phyloP scores from a whole-genome alignment of 1,140 invertebrate species.

The Odontomachus brunneus region DNA sequence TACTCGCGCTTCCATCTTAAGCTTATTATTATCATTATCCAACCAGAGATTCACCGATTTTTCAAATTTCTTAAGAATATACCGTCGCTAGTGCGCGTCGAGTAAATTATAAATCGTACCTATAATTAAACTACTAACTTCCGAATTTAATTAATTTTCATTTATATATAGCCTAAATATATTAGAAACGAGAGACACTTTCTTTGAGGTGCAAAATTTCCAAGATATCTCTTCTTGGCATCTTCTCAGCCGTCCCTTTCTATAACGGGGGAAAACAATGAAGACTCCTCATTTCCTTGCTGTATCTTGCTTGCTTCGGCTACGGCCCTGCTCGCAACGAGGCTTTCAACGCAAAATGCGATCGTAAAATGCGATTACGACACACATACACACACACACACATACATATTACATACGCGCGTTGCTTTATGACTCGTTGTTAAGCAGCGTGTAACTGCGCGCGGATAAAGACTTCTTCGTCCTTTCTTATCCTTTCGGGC shows the following conservation, averaged over 20 bases:
- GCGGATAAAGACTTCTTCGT: not conserved
- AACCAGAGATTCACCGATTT: no score
- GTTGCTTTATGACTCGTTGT: slow-evolving; percentile 17
- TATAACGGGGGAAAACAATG: not conserved
- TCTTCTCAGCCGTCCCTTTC: no score
- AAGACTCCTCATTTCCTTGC: not conserved
- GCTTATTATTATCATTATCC: not conserved
- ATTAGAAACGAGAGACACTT: no score
- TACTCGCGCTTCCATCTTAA: not conserved
- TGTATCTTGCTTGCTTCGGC: not conserved
- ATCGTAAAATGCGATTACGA: slow-evolving; percentile 28
- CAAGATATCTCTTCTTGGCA: no score
- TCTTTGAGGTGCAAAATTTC: no score
- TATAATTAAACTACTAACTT: no score
- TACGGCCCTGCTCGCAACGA: not conserved
- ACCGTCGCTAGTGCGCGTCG: no score
- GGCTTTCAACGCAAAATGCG: slow-evolving; percentile 10
- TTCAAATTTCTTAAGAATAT: no score
- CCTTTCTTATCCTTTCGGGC: slow-evolving; percentile 7
- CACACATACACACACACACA: slow-evolving; percentile 14
- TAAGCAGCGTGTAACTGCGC: slow-evolving; percentile 1
- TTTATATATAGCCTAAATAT: no score
- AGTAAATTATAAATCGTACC: no score
- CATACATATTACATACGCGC: not conserved
- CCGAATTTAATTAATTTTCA: no score